Conservation (phyloP, 2,888 invertebrate genomes). For the Xylota segnis region DNA sequence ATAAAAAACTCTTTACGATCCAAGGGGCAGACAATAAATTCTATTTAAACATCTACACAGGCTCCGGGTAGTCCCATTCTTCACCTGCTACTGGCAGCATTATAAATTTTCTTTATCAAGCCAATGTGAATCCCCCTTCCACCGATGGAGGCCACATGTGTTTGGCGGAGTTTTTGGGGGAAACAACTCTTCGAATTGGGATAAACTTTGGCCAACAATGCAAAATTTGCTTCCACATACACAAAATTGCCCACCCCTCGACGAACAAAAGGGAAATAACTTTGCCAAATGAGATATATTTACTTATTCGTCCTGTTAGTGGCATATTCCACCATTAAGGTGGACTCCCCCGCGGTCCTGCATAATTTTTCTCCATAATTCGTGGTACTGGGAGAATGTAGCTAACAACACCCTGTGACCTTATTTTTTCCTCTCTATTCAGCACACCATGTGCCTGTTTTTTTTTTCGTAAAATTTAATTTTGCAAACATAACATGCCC, state of each 20-base stretch:
- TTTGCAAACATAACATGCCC: constrained; percentile 16
- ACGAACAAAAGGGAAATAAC: background rate
- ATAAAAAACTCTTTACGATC: background rate
- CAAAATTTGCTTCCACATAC: constrained; percentile 1
- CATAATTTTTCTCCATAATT: constrained; percentile 29
- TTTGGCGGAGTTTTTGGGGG: background rate
- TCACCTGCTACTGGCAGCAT: background rate
- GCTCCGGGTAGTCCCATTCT: background rate
- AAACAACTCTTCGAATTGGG: background rate
- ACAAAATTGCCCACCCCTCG: background rate
- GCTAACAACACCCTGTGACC: constrained; percentile 1
- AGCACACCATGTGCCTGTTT: constrained; percentile 10
- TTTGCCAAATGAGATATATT: constrained; percentile 9
- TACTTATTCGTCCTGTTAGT: background rate
- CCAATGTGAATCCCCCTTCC: background rate
- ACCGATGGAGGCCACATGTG: background rate
- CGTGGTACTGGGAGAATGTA: background rate
- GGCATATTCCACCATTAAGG: background rate
- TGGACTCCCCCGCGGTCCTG: background rate
- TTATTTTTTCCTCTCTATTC: constrained; percentile 8
- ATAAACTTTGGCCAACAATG: constrained; percentile 9
- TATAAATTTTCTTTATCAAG: constrained; percentile 7
- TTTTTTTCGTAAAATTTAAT: constrained; percentile 21
- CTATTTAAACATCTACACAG: background rate
- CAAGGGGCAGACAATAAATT: background rate